phyloP scores from a whole-genome alignment of 2,888 invertebrate species.

The Phragmatobia fuliginosa region DNA sequence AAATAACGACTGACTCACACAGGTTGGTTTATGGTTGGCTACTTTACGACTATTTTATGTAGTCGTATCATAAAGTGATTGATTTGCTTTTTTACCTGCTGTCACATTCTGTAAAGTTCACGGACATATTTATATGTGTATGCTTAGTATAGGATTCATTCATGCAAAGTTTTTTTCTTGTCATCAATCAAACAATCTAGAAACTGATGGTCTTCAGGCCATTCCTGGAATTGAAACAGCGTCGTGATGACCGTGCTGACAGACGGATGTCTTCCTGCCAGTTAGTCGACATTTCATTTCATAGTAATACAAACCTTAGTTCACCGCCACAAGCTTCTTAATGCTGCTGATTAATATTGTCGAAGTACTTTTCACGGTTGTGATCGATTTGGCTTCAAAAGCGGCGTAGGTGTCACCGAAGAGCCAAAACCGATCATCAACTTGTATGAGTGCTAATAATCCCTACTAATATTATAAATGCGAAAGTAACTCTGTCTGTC shows the following conservation, averaged over 20 bases:
- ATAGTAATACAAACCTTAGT: constrained; percentile 56
- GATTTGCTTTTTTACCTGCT: constrained; percentile 46
- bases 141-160: constrained; percentile 41
- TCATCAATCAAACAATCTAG: constrained; percentile 53
- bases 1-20: constrained; percentile 74
- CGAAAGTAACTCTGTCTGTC: too few species aligned
- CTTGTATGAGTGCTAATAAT: constrained; percentile 54
- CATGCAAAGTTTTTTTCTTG: constrained; percentile 51
- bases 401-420: constrained; percentile 62
- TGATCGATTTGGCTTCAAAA: constrained; percentile 66
- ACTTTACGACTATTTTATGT: constrained; percentile 64
- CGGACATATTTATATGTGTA: constrained; percentile 43
- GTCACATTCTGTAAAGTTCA: constrained; percentile 42
- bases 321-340: constrained; percentile 46
- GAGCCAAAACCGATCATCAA: constrained; percentile 71
- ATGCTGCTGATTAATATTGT: constrained; percentile 42
- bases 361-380: constrained; percentile 60
- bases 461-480: constrained; percentile 44
- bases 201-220: constrained; percentile 55
- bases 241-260: constrained; percentile 70
- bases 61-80: constrained; percentile 58
- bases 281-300: constrained; percentile 51
- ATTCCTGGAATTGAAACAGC: constrained; percentile 71
- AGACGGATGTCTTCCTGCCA: constrained; percentile 80
- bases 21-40: constrained; percentile 67